Percentiles rank a stretch among this genome's conserved stretches.
phyloP scores from a whole-genome alignment of 64 coral and sea anemone species.

The Cladopsammia gracilis region DNA sequence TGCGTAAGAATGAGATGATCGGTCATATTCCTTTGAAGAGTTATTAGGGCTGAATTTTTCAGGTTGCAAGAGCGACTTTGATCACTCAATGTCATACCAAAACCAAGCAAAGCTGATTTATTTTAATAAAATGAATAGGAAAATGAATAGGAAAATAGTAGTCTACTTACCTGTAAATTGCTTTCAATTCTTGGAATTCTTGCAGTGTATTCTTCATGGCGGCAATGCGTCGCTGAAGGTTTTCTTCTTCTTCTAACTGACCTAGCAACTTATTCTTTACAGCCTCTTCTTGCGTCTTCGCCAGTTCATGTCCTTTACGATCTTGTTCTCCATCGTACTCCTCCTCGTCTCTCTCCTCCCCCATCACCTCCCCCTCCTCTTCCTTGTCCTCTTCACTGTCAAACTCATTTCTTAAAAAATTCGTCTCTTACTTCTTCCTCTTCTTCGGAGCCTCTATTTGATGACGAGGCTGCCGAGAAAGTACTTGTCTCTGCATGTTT shows the following conservation, averaged over 20 bases:
- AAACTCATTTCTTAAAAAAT: neutral
- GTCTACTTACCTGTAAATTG: constrained; percentile 47
- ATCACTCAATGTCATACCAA: too few relatives aligned
- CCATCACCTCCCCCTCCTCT: neutral
- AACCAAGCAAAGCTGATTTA: too few relatives aligned
- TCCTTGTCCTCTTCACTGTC: neutral
- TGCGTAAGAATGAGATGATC: too few relatives aligned
- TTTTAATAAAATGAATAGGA: too few relatives aligned
- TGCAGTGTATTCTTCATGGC: constrained; percentile 47
- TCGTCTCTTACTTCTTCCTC: neutral
- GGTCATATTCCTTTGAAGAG: too few relatives aligned
- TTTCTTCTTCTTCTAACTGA: neutral
- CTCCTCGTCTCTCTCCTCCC: neutral
- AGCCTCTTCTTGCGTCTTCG: neutral
- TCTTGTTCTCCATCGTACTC: neutral
- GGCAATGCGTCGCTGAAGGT: constrained; percentile 47
- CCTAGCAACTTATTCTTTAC: neutral
- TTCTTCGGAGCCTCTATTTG: neutral
- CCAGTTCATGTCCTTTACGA: neutral
- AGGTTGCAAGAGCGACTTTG: too few relatives aligned
- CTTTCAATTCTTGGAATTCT: constrained; percentile 62
- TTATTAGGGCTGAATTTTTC: too few relatives aligned
- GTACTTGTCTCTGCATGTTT: neutral
- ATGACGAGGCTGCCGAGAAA: neutral
- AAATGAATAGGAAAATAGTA: neutral